phyloP scores from a whole-genome alignment of 2,888 invertebrate genomes.

The Neoscelio sp. region DNA sequence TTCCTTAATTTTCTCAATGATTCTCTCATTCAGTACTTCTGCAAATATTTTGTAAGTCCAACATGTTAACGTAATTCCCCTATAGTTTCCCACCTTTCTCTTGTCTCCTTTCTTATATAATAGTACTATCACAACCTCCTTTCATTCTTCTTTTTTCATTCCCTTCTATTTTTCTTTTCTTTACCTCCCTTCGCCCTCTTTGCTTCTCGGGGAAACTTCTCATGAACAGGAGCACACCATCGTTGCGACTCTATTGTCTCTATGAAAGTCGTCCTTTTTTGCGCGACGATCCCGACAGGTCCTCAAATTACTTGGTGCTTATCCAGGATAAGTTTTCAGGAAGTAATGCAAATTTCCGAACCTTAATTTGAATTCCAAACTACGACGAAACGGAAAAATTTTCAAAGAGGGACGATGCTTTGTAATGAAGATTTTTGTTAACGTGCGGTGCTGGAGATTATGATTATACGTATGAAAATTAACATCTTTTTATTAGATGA shows the following conservation, averaged over 20 bases:
- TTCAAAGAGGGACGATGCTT: neutral
- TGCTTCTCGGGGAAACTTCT: conserved; percentile 18
- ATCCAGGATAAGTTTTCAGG: conserved; percentile 30
- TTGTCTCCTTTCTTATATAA: conserved; percentile 44
- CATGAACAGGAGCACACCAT: conserved; percentile 17
- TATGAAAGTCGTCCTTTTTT: conserved; percentile 21
- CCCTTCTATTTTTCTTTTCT: conserved; percentile 34
- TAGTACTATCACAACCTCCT: conserved; percentile 36
- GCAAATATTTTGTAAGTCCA: too few relatives aligned
- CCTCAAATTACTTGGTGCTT: conserved; percentile 45
- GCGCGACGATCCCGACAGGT: conserved; percentile 23
- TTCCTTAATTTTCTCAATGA: too few relatives aligned
- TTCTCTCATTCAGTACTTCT: too few relatives aligned
- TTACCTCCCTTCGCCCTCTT: conserved; percentile 1
- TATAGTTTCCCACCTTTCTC: too few relatives aligned
- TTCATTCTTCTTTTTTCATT: conserved; percentile 24
- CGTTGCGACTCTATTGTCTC: conserved; percentile 36
- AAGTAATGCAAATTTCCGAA: conserved; percentile 36
- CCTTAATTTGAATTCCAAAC: conserved; percentile 34
- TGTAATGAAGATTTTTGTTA: conserved; percentile 19
- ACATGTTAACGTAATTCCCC: too few relatives aligned
- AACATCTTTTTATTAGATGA: too few relatives aligned
- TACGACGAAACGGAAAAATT: conserved; percentile 24
- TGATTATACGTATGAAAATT: too few relatives aligned
- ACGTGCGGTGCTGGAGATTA: too few relatives aligned